Conservation (phyloP, 2,888 invertebrate species). For the Drosophila neoperkinsi region DNA sequence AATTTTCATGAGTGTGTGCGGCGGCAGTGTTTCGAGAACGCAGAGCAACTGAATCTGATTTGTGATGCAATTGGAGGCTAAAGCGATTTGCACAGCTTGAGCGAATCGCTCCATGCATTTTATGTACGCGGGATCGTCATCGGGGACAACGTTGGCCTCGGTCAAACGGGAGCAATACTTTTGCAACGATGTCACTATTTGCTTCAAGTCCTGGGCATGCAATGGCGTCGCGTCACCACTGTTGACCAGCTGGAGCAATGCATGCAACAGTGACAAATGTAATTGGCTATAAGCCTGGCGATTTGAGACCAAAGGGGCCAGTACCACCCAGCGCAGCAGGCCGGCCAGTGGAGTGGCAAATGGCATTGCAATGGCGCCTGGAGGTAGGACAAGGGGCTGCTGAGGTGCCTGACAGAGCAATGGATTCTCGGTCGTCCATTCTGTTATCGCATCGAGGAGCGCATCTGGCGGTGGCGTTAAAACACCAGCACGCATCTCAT, state of each 20-base stretch:
- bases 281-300: slow-evolving; percentile 87
- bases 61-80: slow-evolving; percentile 92
- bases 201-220: slow-evolving; percentile 88
- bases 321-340: slow-evolving; percentile 91
- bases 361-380: slow-evolving; percentile 93
- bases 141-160: slow-evolving; percentile 84
- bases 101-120: slow-evolving; percentile 91
- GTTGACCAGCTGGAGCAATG: slow-evolving; percentile 86
- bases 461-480: slow-evolving; percentile 89
- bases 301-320: slow-evolving; percentile 88
- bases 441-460: slow-evolving; percentile 89
- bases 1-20: slow-evolving; percentile 88
- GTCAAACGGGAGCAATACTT: slow-evolving; percentile 84
- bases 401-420: slow-evolving; percentile 89
- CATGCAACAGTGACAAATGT: slow-evolving; percentile 89
- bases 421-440: slow-evolving; percentile 90
- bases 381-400: slow-evolving; percentile 89
- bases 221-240: slow-evolving; percentile 87
- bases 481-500: slow-evolving; percentile 83
- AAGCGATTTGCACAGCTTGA: slow-evolving; percentile 93
- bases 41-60: slow-evolving; percentile 90
- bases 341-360: slow-evolving; percentile 93
- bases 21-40: slow-evolving; percentile 88
- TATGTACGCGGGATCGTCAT: slow-evolving; percentile 86
- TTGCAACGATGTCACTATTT: slow-evolving; percentile 86